Conservation (phyloP, 1,140 invertebrate species). For the Rhyacophila brunnea region DNA sequence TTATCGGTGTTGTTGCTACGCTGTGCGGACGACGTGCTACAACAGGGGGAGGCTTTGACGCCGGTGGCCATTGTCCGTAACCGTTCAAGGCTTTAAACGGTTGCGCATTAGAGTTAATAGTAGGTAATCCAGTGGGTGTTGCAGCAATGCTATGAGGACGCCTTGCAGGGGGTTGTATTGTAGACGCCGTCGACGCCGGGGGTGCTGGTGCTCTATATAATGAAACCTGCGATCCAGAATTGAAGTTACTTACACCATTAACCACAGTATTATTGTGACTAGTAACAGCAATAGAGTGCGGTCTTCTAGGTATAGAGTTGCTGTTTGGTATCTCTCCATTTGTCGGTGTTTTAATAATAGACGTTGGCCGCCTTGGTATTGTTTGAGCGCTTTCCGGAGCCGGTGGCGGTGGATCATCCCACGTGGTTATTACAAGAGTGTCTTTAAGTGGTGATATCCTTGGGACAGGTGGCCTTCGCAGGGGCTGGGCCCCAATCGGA, state of each 20-base stretch:
- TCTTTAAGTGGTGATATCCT: constrained; percentile 28
- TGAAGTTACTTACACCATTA: constrained; percentile 13
- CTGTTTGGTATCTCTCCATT: constrained; percentile 26
- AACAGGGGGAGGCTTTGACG: constrained; percentile 18
- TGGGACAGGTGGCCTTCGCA: constrained; percentile 6
- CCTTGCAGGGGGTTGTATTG: constrained; percentile 42
- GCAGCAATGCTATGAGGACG: constrained; percentile 50
- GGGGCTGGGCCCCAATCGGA: background rate
- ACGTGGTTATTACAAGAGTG: constrained; percentile 34
- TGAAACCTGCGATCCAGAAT: constrained; percentile 3
- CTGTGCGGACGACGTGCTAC: constrained; percentile 48
- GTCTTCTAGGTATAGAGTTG: constrained; percentile 31
- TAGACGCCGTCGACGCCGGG: constrained; percentile 34
- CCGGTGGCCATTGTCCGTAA: constrained; percentile 16
- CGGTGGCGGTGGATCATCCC: constrained; percentile 48
- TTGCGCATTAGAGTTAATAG: constrained; percentile 5
- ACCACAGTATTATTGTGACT: constrained; percentile 6
- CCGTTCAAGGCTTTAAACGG: constrained; percentile 31
- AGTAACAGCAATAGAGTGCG: constrained; percentile 29
- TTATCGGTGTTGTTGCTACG: constrained; percentile 44
- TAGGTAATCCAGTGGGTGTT: constrained; percentile 8
- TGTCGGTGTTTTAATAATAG: constrained; percentile 37
- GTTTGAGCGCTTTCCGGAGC: constrained; percentile 41
- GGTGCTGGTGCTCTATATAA: constrained; percentile 27
- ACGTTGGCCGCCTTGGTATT: constrained; percentile 39